Conservation (phyloP, 1,140 invertebrate genomes). For the Pentalonia nigronervosa region DNA sequence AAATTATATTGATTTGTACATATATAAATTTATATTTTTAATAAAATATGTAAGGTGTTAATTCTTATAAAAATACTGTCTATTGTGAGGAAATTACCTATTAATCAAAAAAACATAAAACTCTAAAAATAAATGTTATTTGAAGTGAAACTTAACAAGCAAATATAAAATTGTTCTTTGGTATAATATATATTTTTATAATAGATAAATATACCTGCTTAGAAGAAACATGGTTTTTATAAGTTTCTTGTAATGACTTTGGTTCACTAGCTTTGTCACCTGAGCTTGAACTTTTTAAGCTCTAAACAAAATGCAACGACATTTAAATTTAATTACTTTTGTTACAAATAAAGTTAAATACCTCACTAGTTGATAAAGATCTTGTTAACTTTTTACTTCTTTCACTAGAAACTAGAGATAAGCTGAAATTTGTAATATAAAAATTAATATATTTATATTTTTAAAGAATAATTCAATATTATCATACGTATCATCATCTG, state of each 20-base stretch:
- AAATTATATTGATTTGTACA: neutral
- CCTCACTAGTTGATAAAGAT: constrained; percentile 48
- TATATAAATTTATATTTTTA: neutral
- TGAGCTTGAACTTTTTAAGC: constrained; percentile 31
- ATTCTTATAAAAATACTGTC: neutral
- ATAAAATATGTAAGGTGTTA: neutral
- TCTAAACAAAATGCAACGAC: neutral
- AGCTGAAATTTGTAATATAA: neutral
- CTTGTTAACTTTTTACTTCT: constrained; percentile 28
- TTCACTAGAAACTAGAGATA: neutral
- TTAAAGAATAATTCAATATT: neutral
- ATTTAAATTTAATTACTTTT: neutral
- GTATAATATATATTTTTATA: neutral
- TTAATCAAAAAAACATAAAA: neutral
- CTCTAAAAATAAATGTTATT: too few species aligned
- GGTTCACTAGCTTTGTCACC: neutral
- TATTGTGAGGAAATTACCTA: neutral
- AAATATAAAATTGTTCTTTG: neutral
- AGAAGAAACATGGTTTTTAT: neutral
- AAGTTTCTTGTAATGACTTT: constrained; percentile 42
- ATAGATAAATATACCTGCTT: constrained; percentile 30
- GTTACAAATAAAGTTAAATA: neutral
- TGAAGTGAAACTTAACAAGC: neutral
- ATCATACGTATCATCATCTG: constrained; percentile 75
- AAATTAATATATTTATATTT: neutral